A percentile compares a stretch with the other conserved stretches of the same genome.
Conservation (phyloP, 2,113 vertebrate genomes). For the Onychorhynchus coronatus region DNA sequence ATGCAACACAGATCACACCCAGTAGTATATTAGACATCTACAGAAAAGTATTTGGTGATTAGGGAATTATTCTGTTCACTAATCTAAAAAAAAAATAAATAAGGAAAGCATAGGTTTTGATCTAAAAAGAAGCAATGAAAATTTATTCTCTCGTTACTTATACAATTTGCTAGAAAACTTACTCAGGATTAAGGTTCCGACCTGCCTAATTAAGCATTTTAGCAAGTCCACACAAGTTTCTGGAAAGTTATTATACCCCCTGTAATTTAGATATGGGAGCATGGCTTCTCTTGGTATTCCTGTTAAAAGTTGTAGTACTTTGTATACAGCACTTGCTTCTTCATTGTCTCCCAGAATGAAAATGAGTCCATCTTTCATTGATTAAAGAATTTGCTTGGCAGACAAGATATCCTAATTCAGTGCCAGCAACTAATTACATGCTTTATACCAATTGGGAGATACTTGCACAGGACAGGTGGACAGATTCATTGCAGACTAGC, state of each 20-base stretch:
- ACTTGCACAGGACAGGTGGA: not conserved
- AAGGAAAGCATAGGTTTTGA: not conserved
- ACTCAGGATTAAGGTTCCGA: not conserved
- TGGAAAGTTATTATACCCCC: not conserved
- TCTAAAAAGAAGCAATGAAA: not conserved
- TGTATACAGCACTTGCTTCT: not conserved
- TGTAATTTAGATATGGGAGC: not conserved
- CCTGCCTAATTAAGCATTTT: not conserved
- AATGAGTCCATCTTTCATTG: not conserved
- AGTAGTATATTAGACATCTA: not conserved
- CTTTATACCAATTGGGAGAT: not conserved
- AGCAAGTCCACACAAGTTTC: not conserved
- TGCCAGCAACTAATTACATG: not conserved
- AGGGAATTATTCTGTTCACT: not conserved
- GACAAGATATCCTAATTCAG: not conserved
- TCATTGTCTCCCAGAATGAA: not conserved
- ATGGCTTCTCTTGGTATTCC: not conserved
- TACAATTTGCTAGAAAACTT: not conserved
- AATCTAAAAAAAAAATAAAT: not conserved
- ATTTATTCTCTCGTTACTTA: not conserved
- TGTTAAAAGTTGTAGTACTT: not conserved
- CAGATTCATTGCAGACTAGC: not conserved
- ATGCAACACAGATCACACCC: not conserved
- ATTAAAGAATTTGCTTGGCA: not conserved
- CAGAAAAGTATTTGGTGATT: not conserved